Percentiles rank a stretch among this genome's conserved stretches.
phyloP scores from a whole-genome alignment of 2,888 invertebrate genomes.

The Allolobophora icterica region DNA sequence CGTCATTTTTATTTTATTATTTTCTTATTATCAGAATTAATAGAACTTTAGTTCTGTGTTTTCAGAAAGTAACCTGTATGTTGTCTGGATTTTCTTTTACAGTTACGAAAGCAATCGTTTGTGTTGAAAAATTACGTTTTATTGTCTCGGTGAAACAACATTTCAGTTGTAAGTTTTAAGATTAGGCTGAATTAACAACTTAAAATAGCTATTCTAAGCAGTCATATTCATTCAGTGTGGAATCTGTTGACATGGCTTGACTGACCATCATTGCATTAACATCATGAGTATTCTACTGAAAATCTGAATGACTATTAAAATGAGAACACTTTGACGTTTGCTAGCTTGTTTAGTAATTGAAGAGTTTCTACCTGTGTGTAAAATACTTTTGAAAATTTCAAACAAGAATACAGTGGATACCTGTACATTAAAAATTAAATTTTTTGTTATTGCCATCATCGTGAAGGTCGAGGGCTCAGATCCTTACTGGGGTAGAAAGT shows the following conservation, averaged over 20 bases:
- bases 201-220: neutral
- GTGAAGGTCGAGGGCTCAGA: neutral
- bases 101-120: neutral
- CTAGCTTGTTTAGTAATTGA: neutral
- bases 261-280: conserved; percentile 1
- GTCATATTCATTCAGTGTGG: neutral
- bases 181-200: neutral
- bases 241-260: neutral
- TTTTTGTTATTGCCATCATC: neutral
- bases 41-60: neutral
- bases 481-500: no score
- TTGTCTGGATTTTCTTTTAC: neutral
- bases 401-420: conserved; percentile 10
- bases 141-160: neutral
- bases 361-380: neutral
- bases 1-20: neutral
- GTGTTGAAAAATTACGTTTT: neutral
- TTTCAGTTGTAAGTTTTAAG: neutral
- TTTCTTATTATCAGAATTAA: neutral
- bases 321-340: neutral
- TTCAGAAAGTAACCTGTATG: neutral
- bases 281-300: neutral
- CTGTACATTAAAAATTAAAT: neutral
- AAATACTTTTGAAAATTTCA: neutral
- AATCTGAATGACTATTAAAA: neutral